These are phyloP conservation scores for Corvus hawaiiensis DNA, from an alignment of 2,113 vertebrate genomes.

Conservation along the genomic window DNA sequence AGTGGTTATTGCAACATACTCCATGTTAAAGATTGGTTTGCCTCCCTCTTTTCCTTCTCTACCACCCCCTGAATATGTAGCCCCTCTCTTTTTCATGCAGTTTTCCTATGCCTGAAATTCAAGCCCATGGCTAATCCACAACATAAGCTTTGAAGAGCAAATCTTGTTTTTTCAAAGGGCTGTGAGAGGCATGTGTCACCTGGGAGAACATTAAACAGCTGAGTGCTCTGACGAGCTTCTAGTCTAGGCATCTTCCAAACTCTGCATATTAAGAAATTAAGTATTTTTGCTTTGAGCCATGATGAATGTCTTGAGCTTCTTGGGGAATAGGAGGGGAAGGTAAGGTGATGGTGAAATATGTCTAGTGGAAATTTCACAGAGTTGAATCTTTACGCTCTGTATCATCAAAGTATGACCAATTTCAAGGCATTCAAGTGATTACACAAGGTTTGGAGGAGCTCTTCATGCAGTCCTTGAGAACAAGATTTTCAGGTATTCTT, in stretches of 20 bases:
- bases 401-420: background rate
- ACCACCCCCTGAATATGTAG: background rate
- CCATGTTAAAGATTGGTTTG: background rate
- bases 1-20: background rate
- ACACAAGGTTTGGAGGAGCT: background rate
- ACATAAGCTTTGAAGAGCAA: background rate
- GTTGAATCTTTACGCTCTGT: background rate
- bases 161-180: background rate
- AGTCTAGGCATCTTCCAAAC: background rate
- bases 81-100: background rate
- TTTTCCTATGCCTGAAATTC: background rate
- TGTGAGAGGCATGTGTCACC: background rate
- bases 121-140: background rate
- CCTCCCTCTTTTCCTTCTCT: background rate
- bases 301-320: background rate
- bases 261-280: background rate
- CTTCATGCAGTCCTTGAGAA: background rate
- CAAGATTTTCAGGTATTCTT: background rate
- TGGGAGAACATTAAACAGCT: background rate
- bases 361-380: background rate
- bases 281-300: background rate
- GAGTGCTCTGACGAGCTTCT: background rate
- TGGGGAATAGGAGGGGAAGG: background rate
- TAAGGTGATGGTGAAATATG: background rate
- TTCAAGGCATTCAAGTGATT: background rate